Conservation (phyloP, 2,888 invertebrate species). For the Clanis bilineata region DNA sequence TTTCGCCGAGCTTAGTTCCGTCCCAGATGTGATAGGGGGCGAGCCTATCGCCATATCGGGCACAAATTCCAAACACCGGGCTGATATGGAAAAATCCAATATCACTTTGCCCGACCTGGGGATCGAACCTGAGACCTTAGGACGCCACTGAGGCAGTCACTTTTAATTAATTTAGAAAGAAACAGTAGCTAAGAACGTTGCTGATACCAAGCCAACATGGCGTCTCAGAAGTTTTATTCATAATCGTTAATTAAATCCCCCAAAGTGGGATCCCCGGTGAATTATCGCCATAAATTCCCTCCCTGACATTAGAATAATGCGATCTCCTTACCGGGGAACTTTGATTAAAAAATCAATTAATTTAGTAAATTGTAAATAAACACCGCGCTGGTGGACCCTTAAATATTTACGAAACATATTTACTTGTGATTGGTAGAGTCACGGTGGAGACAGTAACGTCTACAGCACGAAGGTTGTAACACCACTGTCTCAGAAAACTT, state of each 20-base stretch:
- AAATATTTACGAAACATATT: background rate
- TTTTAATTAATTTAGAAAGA: background rate
- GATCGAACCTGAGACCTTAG: background rate
- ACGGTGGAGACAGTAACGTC: too few relatives aligned
- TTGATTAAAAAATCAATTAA: slow-evolving; percentile 10
- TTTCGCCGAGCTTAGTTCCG: too few relatives aligned
- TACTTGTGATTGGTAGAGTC: too few relatives aligned
- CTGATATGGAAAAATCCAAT: too few relatives aligned
- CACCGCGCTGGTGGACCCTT: background rate
- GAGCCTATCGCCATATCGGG: too few relatives aligned
- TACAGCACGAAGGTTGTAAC: too few relatives aligned
- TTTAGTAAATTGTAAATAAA: slow-evolving; percentile 4
- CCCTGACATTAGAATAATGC: slow-evolving; percentile 39
- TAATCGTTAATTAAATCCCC: slow-evolving; percentile 61
- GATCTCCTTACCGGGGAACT: slow-evolving; percentile 22
- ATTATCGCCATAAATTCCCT: slow-evolving; percentile 46
- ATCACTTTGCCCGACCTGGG: too few relatives aligned
- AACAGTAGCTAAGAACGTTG: background rate
- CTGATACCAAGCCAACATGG: slow-evolving; percentile 35
- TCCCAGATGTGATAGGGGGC: too few relatives aligned
- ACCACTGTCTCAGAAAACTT: too few relatives aligned
- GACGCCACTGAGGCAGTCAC: background rate
- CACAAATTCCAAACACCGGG: too few relatives aligned
- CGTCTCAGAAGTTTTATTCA: slow-evolving; percentile 48
- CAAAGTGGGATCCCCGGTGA: slow-evolving; percentile 43